Evolutionary conservation across 2,797 vertebrate species (phyloP).

Genomic region (Mus caroli): DNA sequence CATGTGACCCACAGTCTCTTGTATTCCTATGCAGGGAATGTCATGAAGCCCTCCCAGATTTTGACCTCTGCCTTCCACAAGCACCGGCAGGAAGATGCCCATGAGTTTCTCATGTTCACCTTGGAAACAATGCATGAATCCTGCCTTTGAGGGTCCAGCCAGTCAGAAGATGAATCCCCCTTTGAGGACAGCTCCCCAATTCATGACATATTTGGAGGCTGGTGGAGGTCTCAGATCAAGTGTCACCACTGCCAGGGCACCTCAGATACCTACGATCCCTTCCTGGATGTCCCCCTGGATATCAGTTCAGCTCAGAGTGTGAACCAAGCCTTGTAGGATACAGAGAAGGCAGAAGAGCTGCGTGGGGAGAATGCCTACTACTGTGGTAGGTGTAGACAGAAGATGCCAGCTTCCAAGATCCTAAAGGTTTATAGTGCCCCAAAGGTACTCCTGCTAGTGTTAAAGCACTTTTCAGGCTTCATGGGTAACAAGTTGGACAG

Average conservation of each 20-base stretch:
- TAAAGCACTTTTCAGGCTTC: neutral
- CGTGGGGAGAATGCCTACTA: conserved; percentile 95
- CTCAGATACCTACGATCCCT: conserved; percentile 94
- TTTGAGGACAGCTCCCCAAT: neutral
- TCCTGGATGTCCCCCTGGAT: conserved; percentile 93
- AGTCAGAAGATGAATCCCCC: accelerated
- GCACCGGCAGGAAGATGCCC: neutral
- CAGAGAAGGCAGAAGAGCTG: conserved; percentile 94
- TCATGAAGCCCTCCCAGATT: accelerated
- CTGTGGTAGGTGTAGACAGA: conserved; percentile 90
- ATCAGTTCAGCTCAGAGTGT: conserved; percentile 93
- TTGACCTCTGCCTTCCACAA: neutral
- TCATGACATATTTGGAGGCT: neutral
- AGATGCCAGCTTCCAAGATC: neutral
- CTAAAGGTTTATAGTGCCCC: neutral
- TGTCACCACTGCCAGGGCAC: conserved; percentile 96
- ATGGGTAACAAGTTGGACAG: neutral
- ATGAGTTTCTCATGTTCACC: neutral
- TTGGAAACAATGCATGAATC: neutral
- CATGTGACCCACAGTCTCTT: accelerated
- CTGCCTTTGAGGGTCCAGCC: accelerated
- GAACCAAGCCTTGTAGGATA: conserved; percentile 93
- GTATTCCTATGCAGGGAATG: accelerated
- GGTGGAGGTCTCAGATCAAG: conserved; percentile 89
- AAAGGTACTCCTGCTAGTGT: neutral